Percentiles rank a stretch among this genome's conserved stretches.
phyloP scores from a whole-genome alignment of 2,113 vertebrate genomes.

The Eudyptes chrysolophus region DNA sequence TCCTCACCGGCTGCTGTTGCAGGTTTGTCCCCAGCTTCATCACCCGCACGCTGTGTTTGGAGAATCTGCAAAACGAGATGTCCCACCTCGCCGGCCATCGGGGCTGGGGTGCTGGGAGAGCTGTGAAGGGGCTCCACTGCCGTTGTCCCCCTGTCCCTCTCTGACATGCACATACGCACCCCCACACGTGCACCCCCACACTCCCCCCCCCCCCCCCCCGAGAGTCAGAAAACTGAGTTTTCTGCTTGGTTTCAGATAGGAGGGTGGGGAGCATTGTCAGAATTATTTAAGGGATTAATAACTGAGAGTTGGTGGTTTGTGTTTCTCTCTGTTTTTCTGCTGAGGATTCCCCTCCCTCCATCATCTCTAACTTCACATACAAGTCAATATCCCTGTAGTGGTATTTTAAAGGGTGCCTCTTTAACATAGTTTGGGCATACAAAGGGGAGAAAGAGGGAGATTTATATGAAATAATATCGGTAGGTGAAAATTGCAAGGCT shows the following conservation, averaged over 20 bases:
- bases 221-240: neutral
- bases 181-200: neutral
- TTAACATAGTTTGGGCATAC: neutral
- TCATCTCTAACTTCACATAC: rapidly evolving
- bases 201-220: neutral
- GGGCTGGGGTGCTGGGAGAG: neutral
- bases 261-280: neutral
- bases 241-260: neutral
- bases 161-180: neutral
- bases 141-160: too few species aligned
- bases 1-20: neutral
- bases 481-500: neutral
- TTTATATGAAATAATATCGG: neutral
- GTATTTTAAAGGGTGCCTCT: neutral
- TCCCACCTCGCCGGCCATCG: rapidly evolving
- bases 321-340: neutral
- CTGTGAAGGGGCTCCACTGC: neutral
- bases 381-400: neutral
- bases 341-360: neutral
- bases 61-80: neutral
- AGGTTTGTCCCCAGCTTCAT: neutral
- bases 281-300: neutral
- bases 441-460: neutral
- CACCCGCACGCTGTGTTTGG: neutral
- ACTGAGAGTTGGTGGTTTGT: neutral